Evolutionary conservation across 2,797 vertebrate species (phyloP), one percentile per base, ranked within the genome.

Genomic region (Nyctalus aviator): DNA sequence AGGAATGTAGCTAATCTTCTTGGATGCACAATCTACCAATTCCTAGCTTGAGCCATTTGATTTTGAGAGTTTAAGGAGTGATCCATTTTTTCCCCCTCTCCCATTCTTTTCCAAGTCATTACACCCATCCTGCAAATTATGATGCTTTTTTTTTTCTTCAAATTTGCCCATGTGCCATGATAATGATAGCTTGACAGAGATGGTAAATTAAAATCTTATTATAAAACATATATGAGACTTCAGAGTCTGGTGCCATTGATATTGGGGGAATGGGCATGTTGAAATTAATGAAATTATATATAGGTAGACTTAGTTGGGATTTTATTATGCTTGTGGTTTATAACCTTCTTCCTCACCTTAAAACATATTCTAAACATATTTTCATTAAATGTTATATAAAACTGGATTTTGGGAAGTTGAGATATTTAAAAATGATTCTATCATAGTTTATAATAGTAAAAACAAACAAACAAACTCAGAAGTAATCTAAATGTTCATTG

Each of bases 341-440:
- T 66, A 53, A 73, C 6, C 4, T 82, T 50, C 11, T 66, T 94
- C 82, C 37, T 59, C 10, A 66, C 17, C 14, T 93, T 76, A 95
- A 94, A 82, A 91, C 62, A 7, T 66, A 73, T 77, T 72, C n/a
- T 76, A 75, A 75, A 25, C 30, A 83, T 71, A 68, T 94, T 84
- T 69, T 76, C 32, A 77, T 48, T 94, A 89, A 94, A 30, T 57
- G 8, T 59, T 3, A 41, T 25, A 37, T 81, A 77, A 89, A 79
- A 59, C 6, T 78, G 20, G 17, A 50, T 32, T 66, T 84, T 48
- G 35, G 32, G 27, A 11, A 77, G 7, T 55, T 90, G 55, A 84
- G 32, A 68, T 86, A 71, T 86, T 85, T 90, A 53, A 41, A 88
- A 77, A 71, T 6, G 62, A 75, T 72, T 30, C 14, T 82, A 6